Evolutionary conservation across 1,140 invertebrate genomes (phyloP), one percentile per base, ranked within the genome.

Genomic region (Drosophila suzukii): DNA sequence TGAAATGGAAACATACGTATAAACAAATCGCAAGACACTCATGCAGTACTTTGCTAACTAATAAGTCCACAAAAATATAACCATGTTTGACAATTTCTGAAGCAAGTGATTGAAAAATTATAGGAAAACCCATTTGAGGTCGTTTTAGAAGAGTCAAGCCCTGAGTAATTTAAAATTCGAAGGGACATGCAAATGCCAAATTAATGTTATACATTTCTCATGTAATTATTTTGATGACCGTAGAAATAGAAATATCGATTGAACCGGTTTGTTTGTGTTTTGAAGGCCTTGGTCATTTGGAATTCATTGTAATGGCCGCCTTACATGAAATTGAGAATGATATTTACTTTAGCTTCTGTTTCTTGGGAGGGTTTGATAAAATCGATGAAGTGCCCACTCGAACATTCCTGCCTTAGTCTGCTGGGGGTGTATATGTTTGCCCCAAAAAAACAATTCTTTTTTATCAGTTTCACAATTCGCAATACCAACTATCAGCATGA

Each of bases 401-500:
- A 54, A 75, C 8, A 27, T 75, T 75, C 54, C 4, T 2, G 13
- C 11, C 12, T 7, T 12, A 39, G 12, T 55, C 63, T 4, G 51
- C 51, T 50, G 36, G 44, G 44, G 58, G 70, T 55, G 30, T 43
- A 3, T 70, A 15, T n/a, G n/a, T 44, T 24, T 11, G 2, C 20
- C 15, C 15, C 15, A 8, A 7, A 32, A 32, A 58, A 65, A 44
- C 51, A 30, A 27, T 49, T 36, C 41, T 0, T 8, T 51, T 55
- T 67, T 75, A 75, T 75, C 73, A 75, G 46, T 75, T 75, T 73
- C 51, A 53, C 53, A 66, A 75, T 47, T 39, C n/a, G 32, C 8
- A 56, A 75, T 66, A 65, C 4, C 41, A 75, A 58, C 72, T 66
- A 75, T 75, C 72, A 75, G 47, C 73, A 75, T 75, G 73, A 75